phyloP scores from a whole-genome alignment of 2,113 vertebrate genomes.

The Regulus satrapa region DNA sequence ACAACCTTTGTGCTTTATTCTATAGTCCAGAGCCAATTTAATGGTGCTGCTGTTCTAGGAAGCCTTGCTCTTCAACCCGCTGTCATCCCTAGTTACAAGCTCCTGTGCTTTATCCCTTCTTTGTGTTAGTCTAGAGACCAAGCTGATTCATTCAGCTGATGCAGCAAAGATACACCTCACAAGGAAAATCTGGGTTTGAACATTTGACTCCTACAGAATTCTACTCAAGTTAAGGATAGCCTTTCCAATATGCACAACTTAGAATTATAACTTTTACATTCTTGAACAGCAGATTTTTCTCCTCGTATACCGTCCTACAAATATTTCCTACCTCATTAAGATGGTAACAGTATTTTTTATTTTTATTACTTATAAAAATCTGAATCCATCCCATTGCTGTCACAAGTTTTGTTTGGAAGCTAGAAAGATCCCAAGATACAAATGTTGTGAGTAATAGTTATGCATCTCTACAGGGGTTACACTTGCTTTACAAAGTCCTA shows the following conservation, averaged over 20 bases:
- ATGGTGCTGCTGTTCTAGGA: neutral
- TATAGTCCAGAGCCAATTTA: neutral
- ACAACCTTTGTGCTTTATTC: neutral
- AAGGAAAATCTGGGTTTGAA: neutral
- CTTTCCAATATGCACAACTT: fast-evolving
- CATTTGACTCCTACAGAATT: neutral
- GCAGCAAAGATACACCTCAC: neutral
- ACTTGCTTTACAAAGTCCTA: fast-evolving
- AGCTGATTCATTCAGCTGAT: neutral
- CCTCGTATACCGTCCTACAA: neutral
- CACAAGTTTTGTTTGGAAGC: neutral
- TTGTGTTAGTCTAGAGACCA: neutral
- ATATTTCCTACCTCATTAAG: neutral
- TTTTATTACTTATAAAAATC: neutral
- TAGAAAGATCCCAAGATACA: neutral
- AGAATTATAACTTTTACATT: neutral
- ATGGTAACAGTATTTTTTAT: neutral
- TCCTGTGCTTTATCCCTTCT: neutral
- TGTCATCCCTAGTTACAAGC: neutral
- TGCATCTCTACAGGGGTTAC: fast-evolving
- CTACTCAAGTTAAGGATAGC: neutral
- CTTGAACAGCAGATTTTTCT: neutral
- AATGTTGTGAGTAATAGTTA: fast-evolving
- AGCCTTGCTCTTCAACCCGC: neutral
- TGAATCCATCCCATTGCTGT: neutral